Percentiles rank a stretch among this genome's conserved stretches.
These are phyloP conservation scores for Xenops minutus DNA, from an alignment of 2,797 vertebrate genomes.

Conservation along the genomic window DNA sequence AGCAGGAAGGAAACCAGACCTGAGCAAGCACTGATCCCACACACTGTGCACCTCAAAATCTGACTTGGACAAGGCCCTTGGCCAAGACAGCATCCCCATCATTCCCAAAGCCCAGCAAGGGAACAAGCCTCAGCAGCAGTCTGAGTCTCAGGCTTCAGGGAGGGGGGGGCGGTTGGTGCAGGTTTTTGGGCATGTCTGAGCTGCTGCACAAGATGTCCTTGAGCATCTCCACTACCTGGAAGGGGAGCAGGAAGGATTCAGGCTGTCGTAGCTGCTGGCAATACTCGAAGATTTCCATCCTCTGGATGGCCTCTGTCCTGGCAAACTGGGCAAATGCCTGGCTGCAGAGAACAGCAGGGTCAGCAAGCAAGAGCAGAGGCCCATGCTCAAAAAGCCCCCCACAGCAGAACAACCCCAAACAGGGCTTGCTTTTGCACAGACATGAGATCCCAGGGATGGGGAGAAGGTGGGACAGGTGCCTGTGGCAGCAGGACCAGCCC, in stretches of 20 bases:
- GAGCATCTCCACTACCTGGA: constrained; percentile 81
- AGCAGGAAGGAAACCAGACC: neutral
- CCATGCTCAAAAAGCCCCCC: neutral
- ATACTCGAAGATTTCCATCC: constrained; percentile 89
- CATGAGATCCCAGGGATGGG: neutral
- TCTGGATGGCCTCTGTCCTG: constrained; percentile 81
- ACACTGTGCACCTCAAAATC: neutral
- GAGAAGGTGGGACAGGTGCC: neutral
- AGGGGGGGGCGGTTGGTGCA: no score
- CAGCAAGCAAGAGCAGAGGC: neutral
- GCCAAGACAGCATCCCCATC: neutral
- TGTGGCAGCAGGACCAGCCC: neutral
- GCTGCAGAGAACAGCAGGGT: constrained; percentile 64
- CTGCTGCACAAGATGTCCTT: neutral
- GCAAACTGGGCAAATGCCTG: constrained; percentile 82
- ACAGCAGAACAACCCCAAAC: neutral
- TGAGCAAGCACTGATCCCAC: neutral
- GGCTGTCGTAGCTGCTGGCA: constrained; percentile 82
- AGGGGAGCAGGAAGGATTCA: constrained; percentile 78
- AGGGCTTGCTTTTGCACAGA: neutral
- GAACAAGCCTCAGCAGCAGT: neutral
- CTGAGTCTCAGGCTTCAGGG: neutral
- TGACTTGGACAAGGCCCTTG: neutral
- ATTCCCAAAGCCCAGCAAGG: neutral
- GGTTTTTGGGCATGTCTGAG: neutral